Conservation (phyloP, 2,797 vertebrate species). For the Diceros bicornis region DNA sequence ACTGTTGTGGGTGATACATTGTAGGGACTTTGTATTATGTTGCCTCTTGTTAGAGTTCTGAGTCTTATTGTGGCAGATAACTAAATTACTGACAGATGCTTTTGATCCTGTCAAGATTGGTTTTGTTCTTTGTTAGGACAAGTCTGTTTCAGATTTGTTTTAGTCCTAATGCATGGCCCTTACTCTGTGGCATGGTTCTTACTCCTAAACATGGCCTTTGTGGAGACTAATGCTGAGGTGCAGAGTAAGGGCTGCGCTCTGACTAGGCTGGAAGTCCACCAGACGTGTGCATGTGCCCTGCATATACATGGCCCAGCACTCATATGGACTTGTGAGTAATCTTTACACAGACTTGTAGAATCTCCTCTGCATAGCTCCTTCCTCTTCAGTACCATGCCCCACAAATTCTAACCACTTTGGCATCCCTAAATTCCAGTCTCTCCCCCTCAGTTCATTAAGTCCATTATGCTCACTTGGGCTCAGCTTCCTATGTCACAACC, state of each 20-base stretch:
- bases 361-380: neutral
- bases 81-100: neutral
- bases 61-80: neutral
- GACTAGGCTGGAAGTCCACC: neutral
- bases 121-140: neutral
- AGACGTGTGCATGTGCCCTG: neutral
- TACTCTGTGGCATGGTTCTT: neutral
- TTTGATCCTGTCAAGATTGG: neutral
- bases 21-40: neutral
- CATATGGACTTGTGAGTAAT: neutral
- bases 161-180: neutral
- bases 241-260: neutral
- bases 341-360: neutral
- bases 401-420: neutral
- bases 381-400: neutral
- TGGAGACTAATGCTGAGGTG: neutral
- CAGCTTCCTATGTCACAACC: neutral
- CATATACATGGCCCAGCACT: neutral
- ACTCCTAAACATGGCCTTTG: neutral
- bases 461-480: neutral
- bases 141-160: constrained; percentile 26
- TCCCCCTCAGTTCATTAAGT: neutral
- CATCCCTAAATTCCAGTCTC: neutral
- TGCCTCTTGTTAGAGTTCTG: neutral
- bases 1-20: neutral